A percentile compares a stretch with the other conserved stretches of the same genome.
Conservation (phyloP, 92 coral and sea anemone genomes). For the Porites rus region DNA sequence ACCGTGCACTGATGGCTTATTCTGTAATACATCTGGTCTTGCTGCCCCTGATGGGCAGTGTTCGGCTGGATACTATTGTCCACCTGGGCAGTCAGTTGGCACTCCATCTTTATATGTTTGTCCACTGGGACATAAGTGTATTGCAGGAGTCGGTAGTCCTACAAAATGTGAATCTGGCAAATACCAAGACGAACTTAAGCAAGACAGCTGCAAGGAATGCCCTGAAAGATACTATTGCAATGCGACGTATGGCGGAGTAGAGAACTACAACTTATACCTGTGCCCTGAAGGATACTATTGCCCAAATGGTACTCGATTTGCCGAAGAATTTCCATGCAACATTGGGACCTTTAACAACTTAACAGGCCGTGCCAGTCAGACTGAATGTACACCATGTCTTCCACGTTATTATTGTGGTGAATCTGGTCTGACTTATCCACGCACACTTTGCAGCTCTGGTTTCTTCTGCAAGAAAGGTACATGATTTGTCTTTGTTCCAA, state of each 20-base stretch:
- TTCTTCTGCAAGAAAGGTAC: conserved; percentile 88
- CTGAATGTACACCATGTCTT: conserved; percentile 86
- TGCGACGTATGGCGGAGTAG: conserved; percentile 89
- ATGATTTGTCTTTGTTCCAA: neutral
- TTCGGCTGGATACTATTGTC: conserved; percentile 92
- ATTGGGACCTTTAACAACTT: conserved; percentile 92
- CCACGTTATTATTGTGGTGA: conserved; percentile 94
- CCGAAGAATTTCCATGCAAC: conserved; percentile 87
- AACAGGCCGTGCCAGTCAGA: conserved; percentile 85
- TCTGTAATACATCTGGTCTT: conserved; percentile 92
- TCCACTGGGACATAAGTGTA: conserved; percentile 81
- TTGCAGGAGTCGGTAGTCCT: conserved; percentile 80
- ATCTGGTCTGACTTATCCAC: conserved; percentile 83
- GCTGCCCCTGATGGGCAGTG: conserved; percentile 83
- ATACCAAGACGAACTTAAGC: conserved; percentile 76
- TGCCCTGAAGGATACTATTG: conserved; percentile 93
- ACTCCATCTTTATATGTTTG: conserved; percentile 86
- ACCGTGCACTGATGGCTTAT: conserved; percentile 82
- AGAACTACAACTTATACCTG: conserved; percentile 63
- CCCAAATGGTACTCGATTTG: conserved; percentile 87
- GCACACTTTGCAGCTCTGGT: conserved; percentile 87
- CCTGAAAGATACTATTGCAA: conserved; percentile 93
- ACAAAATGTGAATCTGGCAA: conserved; percentile 85
- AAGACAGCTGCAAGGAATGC: conserved; percentile 83
- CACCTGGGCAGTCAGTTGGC: conserved; percentile 85